A percentile compares a stretch with the other conserved stretches of the same genome.
Evolutionary conservation across 37 sponge, comb jelly and placozoan species (phyloP).

Genomic region (Cliona cf. orientalis): DNA sequence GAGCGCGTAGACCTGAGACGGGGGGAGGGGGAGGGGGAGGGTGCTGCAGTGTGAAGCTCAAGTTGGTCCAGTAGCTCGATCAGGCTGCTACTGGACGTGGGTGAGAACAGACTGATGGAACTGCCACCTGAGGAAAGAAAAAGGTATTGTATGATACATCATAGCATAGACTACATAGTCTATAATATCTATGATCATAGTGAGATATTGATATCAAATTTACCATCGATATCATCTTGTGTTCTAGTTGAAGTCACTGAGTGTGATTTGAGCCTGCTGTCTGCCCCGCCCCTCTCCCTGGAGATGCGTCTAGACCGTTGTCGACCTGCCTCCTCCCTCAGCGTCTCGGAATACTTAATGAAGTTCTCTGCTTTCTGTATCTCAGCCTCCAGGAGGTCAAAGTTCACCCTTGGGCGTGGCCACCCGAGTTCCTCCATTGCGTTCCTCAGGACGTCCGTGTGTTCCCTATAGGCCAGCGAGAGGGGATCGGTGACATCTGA

Average conservation of each 20-base stretch:
- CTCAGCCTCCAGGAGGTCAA: slow-evolving; percentile 62
- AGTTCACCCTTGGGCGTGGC: slow-evolving; percentile 33
- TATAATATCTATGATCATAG: not conserved
- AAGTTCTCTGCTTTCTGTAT: slow-evolving; percentile 29
- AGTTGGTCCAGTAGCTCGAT: not conserved
- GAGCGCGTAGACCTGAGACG: no score
- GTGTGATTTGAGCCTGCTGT: slow-evolving; percentile 5
- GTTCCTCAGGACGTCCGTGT: slow-evolving; percentile 29
- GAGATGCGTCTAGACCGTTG: slow-evolving; percentile 2
- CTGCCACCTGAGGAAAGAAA: not conserved
- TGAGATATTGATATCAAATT: not conserved
- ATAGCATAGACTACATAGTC: not conserved
- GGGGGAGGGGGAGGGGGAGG: slow-evolving; percentile 1
- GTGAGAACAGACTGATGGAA: not conserved
- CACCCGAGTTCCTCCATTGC: slow-evolving; percentile 22
- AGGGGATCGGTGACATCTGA: not conserved
- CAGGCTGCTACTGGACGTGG: not conserved
- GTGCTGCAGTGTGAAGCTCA: not conserved
- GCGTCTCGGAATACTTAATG: slow-evolving; percentile 17
- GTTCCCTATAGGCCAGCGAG: slow-evolving; percentile 12
- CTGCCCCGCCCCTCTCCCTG: slow-evolving; percentile 1
- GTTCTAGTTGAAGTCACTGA: not conserved
- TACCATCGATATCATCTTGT: not conserved
- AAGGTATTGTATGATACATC: not conserved
- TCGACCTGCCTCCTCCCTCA: slow-evolving; percentile 6